A percentile compares a stretch with the other conserved stretches of the same genome.
These are phyloP conservation scores for Eupithecia dodoneata DNA, from an alignment of 2,888 invertebrate genomes.

Conservation along the genomic window DNA sequence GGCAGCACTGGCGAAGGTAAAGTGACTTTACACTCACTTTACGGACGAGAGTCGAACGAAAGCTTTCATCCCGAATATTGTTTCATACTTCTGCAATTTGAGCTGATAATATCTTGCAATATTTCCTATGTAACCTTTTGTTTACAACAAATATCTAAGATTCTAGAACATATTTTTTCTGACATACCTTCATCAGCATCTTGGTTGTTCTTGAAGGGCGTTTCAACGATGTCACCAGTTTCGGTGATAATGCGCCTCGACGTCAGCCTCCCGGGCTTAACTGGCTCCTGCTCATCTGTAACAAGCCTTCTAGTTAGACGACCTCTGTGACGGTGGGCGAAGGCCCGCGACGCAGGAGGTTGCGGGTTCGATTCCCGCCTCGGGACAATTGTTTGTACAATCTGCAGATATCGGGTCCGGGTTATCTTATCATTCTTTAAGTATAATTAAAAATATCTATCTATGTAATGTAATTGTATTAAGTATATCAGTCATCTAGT, in stretches of 20 bases:
- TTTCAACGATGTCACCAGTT: constrained; percentile 71
- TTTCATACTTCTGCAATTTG: background rate
- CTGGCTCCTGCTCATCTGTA: background rate
- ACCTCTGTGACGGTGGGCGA: too few relatives aligned
- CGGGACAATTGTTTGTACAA: too few relatives aligned
- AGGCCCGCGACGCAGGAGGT: too few relatives aligned
- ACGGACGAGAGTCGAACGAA: background rate
- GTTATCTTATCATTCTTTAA: too few relatives aligned
- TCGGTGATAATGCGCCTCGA: constrained; percentile 73
- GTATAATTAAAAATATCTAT: too few relatives aligned
- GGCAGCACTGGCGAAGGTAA: background rate
- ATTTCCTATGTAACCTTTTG: background rate
- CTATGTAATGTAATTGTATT: too few relatives aligned
- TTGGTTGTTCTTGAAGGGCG: constrained; percentile 41
- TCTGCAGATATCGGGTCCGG: too few relatives aligned
- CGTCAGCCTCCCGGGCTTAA: constrained; percentile 50
- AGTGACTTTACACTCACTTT: background rate
- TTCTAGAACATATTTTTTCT: too few relatives aligned
- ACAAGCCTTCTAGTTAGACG: background rate
- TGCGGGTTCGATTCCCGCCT: too few relatives aligned
- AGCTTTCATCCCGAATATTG: too few relatives aligned
- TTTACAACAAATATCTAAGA: too few relatives aligned
- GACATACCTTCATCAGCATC: background rate
- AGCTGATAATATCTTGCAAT: background rate
- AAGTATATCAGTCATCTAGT: too few relatives aligned